These are phyloP conservation scores for Kradibia gibbosae DNA, from an alignment of 1,140 invertebrate species.

Conservation along the genomic window DNA sequence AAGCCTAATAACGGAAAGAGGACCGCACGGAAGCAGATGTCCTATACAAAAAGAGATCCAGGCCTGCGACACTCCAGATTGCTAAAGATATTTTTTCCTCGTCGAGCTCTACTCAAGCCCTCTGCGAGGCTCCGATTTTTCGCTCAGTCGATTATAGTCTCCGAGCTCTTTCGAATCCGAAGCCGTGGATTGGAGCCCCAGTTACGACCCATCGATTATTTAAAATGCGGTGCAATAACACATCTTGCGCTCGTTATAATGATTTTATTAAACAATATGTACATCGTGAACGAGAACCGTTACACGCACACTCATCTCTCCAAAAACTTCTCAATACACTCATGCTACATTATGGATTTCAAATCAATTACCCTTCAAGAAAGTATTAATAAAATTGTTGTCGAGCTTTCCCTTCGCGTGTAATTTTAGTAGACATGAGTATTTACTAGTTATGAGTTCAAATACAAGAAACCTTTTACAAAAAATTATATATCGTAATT, in stretches of 20 bases:
- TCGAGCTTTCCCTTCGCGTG: too few relatives aligned
- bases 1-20: conserved; percentile 61
- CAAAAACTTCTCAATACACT: neutral
- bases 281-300: neutral
- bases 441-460: too few relatives aligned
- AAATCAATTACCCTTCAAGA: too few relatives aligned
- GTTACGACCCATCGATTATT: neutral
- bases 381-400: too few relatives aligned
- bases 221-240: neutral
- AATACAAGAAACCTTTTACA: too few relatives aligned
- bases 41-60: conserved; percentile 60
- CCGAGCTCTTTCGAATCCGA: neutral
- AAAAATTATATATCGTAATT: too few relatives aligned
- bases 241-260: neutral
- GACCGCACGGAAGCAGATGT: conserved; percentile 58
- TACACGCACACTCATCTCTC: neutral
- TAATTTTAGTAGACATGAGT: too few relatives aligned
- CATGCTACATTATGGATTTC: too few relatives aligned
- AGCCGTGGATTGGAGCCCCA: too few relatives aligned
- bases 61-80: conserved; percentile 57
- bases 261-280: neutral
- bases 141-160: neutral
- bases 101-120: neutral
- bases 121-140: neutral
- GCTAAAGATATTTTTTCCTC: conserved; percentile 4